phyloP scores from a whole-genome alignment of 2,797 vertebrate species.

The Cynopterus sphinx region DNA sequence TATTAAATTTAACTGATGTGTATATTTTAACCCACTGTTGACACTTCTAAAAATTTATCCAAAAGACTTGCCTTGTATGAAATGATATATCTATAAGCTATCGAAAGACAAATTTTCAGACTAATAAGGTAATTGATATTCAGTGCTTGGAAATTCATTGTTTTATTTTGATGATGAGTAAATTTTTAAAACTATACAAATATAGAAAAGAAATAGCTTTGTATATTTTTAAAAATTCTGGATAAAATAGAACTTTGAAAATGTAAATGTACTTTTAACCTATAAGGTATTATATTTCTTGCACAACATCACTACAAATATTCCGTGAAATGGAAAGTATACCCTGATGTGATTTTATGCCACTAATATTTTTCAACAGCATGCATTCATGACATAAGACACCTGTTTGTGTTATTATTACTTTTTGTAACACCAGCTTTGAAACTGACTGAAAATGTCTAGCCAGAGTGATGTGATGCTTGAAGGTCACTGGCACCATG shows the following conservation, averaged over 20 bases:
- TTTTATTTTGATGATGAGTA: not conserved
- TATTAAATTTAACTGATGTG: not conserved
- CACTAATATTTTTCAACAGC: not conserved
- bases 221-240: not conserved
- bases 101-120: not conserved
- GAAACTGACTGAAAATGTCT: not conserved
- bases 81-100: not conserved
- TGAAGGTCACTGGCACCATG: not conserved
- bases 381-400: not conserved
- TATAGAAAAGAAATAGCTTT: not conserved
- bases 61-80: not conserved
- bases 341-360: not conserved
- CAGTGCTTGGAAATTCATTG: not conserved
- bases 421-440: not conserved
- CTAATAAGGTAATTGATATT: not conserved
- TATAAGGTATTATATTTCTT: not conserved
- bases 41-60: not conserved
- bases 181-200: not conserved
- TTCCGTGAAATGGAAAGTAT: not conserved
- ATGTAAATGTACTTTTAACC: not conserved
- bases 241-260: not conserved
- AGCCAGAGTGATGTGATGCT: not conserved
- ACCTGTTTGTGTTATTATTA: not conserved
- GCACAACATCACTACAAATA: not conserved
- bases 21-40: not conserved